A percentile compares a stretch with the other conserved stretches of the same genome.
Evolutionary conservation across 2,113 vertebrate genomes (phyloP).

Genomic region (Chionodraco myersi): DNA sequence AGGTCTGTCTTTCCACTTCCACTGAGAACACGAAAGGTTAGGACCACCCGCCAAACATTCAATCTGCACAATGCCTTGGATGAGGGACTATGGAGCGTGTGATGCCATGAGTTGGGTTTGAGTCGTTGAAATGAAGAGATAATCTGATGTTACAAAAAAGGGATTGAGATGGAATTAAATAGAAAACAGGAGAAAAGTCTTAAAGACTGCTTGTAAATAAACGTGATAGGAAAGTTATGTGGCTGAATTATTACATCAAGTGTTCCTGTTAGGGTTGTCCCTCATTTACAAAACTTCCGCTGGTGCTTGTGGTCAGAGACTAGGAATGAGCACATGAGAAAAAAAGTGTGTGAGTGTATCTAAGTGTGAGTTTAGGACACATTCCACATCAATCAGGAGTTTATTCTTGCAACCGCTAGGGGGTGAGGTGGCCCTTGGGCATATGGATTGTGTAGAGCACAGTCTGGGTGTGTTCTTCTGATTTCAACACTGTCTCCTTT

Average conservation of each 20-base stretch:
- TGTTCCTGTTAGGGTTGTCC: neutral
- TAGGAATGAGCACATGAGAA: neutral
- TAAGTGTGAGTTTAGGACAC: neutral
- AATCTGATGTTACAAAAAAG: neutral
- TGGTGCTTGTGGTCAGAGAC: neutral
- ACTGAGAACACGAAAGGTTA: constrained; percentile 30
- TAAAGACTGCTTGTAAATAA: neutral
- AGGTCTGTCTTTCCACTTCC: constrained; percentile 53
- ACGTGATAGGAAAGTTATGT: neutral
- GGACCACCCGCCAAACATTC: constrained; percentile 56
- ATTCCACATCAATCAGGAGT: neutral
- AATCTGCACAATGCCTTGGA: constrained; percentile 8
- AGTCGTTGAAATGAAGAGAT: constrained; percentile 1
- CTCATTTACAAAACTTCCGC: neutral
- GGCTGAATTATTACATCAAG: neutral
- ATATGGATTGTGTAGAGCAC: neutral
- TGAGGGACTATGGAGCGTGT: neutral
- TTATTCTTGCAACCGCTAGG: constrained; percentile 39
- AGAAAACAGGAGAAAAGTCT: neutral
- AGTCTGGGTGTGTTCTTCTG: constrained; percentile 29
- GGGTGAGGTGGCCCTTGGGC: constrained; percentile 2
- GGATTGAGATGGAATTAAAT: neutral
- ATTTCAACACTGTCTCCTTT: constrained; percentile 31
- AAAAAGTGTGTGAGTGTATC: neutral
- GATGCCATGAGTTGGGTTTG: neutral